A percentile compares a stretch with the other conserved stretches of the same genome.
Conservation (phyloP, 2,113 vertebrate species). For the Halcyon senegalensis region DNA sequence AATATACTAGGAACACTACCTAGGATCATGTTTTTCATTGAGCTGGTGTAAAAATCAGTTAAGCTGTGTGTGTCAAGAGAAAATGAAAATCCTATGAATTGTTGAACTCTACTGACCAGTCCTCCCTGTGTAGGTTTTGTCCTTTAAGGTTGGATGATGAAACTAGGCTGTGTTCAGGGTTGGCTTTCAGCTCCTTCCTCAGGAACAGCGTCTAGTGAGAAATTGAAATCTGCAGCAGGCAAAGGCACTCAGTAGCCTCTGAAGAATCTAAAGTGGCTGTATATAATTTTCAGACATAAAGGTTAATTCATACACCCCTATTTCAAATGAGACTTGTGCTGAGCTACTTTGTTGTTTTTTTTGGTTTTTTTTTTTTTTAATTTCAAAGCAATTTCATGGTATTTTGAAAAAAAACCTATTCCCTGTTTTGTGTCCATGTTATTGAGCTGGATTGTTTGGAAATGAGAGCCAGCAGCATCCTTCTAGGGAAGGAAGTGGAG, state of each 20-base stretch:
- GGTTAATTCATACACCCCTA: not conserved
- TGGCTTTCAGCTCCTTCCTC: not conserved
- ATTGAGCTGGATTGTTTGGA: not conserved
- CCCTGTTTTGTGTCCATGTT: not conserved
- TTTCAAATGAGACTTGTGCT: not conserved
- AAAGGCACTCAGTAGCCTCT: not conserved
- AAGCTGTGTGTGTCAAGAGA: not conserved
- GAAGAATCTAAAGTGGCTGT: not conserved
- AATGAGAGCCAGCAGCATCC: not conserved
- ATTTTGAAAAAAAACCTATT: not conserved
- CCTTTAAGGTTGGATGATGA: not conserved
- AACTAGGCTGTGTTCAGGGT: not conserved
- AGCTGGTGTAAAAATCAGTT: not conserved
- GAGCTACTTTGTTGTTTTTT: not conserved
- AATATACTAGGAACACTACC: not conserved
- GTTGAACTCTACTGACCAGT: not conserved
- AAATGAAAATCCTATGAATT: not conserved
- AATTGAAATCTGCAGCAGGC: not conserved
- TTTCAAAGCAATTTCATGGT: not conserved
- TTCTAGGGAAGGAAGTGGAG: not conserved
- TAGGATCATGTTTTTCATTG: not conserved
- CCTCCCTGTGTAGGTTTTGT: not conserved
- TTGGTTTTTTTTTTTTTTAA: not conserved
- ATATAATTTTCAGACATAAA: not conserved
- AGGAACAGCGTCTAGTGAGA: not conserved